Base-by-base conservation (phyloP, 1,140 invertebrate species). In the Halyomorpha halys region DNA sequence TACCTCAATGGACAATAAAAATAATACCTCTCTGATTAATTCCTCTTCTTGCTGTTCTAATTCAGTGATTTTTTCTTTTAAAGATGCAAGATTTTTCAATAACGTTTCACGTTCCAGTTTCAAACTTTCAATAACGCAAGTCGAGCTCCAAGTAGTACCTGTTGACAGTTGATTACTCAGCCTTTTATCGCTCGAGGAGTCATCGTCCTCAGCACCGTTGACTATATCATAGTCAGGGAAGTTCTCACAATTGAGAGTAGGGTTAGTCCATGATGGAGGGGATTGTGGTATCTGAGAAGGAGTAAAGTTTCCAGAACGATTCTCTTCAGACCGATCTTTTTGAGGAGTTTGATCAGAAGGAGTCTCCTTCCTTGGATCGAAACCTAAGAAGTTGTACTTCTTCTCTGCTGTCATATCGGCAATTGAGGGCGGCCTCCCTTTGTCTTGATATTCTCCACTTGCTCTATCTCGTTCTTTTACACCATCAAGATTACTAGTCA, bases 21-120 rank as follows among this genome's bases (percentile, higher is more conserved):
- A 30, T 3, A 30, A 30, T 75, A 91, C 89, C 81, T 90, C 89
- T 79, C 86, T 78, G 39, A 87, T 80, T 21, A 89, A 84, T 74
- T 93, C 89, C 72, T 89, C 86, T 71, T 91, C 87, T 71, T 90
- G 88, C 21, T 81, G 82, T 71, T 91, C 85, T 59, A 91, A 85
- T 70, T 91, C 88, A 1, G 82, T 78, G 66, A 91, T 85, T 72
- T 86, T 84, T 65, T 83, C 80, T 70, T 90, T 91, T 18, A 91
- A 75, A 44, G 77, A 75, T 39, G 83, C 78, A 45, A 87, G 80
- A 67, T 78, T 76, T 0, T 76, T 69, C 25, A 83, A 70, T 39
- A 81, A 71, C 54, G 82, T 79, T 63, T 76, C 77, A 62, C 82
- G 80, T 60, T 81, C 80, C 16, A 80, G 77, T 70, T 78, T 82